phyloP scores from a whole-genome alignment of 2,888 invertebrate species.

The Drosophila kokeensis region DNA sequence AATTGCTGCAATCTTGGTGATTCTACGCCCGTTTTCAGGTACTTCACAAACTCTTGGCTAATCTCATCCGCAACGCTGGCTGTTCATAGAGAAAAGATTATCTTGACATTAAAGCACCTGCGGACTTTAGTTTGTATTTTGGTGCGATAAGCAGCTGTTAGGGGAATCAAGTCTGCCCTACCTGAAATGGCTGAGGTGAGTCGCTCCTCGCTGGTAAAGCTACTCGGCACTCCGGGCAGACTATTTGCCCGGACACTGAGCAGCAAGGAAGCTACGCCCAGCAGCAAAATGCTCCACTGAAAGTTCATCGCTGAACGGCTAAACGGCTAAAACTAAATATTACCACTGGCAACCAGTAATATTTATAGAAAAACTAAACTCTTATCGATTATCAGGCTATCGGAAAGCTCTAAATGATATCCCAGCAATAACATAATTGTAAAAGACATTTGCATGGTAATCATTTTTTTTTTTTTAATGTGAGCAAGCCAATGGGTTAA shows the following conservation, averaged over 20 bases:
- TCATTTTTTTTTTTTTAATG: too few relatives aligned
- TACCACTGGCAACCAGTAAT: not conserved
- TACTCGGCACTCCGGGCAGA: conserved; percentile 53
- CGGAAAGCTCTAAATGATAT: conserved; percentile 8
- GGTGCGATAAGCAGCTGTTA: conserved; percentile 15
- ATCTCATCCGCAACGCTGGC: conserved; percentile 77
- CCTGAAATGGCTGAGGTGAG: conserved; percentile 68
- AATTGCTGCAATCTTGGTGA: conserved; percentile 64
- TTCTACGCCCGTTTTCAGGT: conserved; percentile 69
- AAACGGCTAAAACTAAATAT: conserved; percentile 39
- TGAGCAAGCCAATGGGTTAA: too few relatives aligned
- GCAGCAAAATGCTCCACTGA: conserved; percentile 39
- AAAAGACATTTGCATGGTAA: conserved; percentile 16
- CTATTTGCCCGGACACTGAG: conserved; percentile 41
- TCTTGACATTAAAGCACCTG: conserved; percentile 3
- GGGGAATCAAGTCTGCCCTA: conserved; percentile 32
- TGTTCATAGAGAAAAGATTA: conserved; percentile 32
- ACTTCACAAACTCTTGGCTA: conserved; percentile 76
- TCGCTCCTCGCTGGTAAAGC: conserved; percentile 57
- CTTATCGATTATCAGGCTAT: conserved; percentile 28
- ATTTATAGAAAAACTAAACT: conserved; percentile 45
- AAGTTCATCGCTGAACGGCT: conserved; percentile 37
- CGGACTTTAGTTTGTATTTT: conserved; percentile 31
- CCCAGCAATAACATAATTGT: conserved; percentile 1
- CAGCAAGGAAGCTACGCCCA: conserved; percentile 40